phyloP scores from a whole-genome alignment of 2,888 invertebrate species.

The Colostygia pectinataria region DNA sequence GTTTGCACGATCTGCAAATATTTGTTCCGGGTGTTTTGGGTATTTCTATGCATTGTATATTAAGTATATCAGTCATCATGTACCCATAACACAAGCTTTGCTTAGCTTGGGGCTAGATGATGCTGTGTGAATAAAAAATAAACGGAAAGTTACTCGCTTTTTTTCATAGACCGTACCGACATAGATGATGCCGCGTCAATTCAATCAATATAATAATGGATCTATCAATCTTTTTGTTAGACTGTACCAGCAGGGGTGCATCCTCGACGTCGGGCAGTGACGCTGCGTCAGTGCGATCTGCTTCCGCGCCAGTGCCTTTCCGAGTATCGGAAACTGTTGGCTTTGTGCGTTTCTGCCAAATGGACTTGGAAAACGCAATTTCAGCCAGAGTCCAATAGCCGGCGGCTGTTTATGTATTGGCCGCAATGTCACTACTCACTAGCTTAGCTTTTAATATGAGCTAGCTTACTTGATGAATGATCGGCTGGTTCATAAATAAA shows the following conservation, averaged over 20 bases:
- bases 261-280: conserved; percentile 20
- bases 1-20: too few relatives aligned
- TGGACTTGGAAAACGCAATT: conserved; percentile 11
- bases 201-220: not conserved
- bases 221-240: not conserved
- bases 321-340: conserved; percentile 36
- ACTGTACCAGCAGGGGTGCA: conserved; percentile 3
- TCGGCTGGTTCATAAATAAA: too few relatives aligned
- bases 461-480: too few relatives aligned
- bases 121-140: too few relatives aligned
- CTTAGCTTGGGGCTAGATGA: too few relatives aligned
- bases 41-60: too few relatives aligned
- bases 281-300: conserved; percentile 41
- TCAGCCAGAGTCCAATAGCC: not conserved
- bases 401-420: conserved; percentile 14
- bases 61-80: too few relatives aligned
- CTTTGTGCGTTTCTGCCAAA: conserved; percentile 28
- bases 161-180: too few relatives aligned
- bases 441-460: not conserved
- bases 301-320: conserved; percentile 28
- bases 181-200: too few relatives aligned
- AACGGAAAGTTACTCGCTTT: too few relatives aligned
- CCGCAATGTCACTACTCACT: not conserved
- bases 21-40: too few relatives aligned
- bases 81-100: too few relatives aligned